Evolutionary conservation across 2,113 vertebrate species (phyloP), one percentile per base, ranked within the genome.

Genomic region (Manacus vitellinus): DNA sequence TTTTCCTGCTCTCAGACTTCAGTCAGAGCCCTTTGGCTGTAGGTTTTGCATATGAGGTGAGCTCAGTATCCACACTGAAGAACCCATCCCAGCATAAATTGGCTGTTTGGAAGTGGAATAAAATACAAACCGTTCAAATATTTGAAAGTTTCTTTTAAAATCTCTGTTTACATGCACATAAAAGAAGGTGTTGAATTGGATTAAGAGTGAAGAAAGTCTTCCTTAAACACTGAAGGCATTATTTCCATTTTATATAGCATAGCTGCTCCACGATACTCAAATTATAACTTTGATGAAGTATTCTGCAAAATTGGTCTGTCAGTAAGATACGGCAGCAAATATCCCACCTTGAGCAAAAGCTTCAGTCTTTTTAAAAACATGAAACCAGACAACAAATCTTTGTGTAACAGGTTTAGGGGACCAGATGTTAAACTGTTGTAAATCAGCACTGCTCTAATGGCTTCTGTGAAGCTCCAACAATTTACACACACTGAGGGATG

Each of bases 201-300:
- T 82, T 73, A 88, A 77, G 80, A 67, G 72, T 91, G 90, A 86
- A 92, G 65, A 41, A 90, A 93, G 46, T 73, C 52, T 82, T 92
- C 41, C 46, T 89, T 85, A 85, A 88, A 84, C 65, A 52, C 37
- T 7, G 35, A 80, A 91, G 31, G 31, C 28, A 23, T 91, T 91
- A 23, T 92, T 93, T 92, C 27, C 47, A 41, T 56, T 81, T 71
- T 77, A 31, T 24, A 10, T 7, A 16, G 22, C 4, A 30, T 3
- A 63, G 82, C 62, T 67, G 52, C 31, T 63, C 37, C 41, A 46
- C 2, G 0, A 70, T 30, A 52, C 72, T 78, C 47, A 74, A 63
- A 66, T 58, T 41, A 8, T 35, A 81, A 75, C 72, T 90, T 78
- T 35, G 59, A 73, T 3, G 4, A 80, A 75, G 55, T 54, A 47